Evolutionary conservation across 2,888 invertebrate species (phyloP).

Genomic region (Venusia cambrica): DNA sequence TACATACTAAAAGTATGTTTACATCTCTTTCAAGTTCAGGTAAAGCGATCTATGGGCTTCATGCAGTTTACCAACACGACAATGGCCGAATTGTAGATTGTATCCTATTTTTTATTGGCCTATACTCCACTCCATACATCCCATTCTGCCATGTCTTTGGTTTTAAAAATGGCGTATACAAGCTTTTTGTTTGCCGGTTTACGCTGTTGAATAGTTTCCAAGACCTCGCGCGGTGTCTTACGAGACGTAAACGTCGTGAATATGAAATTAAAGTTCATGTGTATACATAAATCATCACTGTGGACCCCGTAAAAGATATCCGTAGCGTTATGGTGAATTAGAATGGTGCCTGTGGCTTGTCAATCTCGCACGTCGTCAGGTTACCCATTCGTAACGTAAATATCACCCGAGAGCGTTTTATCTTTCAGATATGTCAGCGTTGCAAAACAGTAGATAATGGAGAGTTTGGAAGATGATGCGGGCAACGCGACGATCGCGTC

Average conservation of each 20-base stretch:
- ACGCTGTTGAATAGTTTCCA: conserved; percentile 74
- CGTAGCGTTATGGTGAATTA: conserved; percentile 80
- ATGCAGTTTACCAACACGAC: conserved; percentile 81
- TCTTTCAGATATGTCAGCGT: conserved; percentile 79
- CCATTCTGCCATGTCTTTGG: conserved; percentile 81
- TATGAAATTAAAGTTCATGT: conserved; percentile 80
- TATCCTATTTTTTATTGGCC: conserved; percentile 81
- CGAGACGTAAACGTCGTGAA: conserved; percentile 72
- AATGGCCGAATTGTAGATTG: conserved; percentile 79
- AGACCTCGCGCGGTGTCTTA: conserved; percentile 63
- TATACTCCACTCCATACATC: conserved; percentile 72
- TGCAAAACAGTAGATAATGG: conserved; percentile 80
- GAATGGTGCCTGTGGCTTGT: conserved; percentile 80
- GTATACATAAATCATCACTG: conserved; percentile 75
- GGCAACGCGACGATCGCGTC: conserved; percentile 77
- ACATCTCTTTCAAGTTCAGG: conserved; percentile 78
- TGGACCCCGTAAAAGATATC: conserved; percentile 73
- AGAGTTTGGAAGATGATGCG: conserved; percentile 80
- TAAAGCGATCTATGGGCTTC: conserved; percentile 78
- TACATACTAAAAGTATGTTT: conserved; percentile 75
- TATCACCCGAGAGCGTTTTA: conserved; percentile 74
- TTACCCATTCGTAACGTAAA: conserved; percentile 77
- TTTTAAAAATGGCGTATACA: conserved; percentile 84
- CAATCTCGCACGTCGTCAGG: conserved; percentile 79
- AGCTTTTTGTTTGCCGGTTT: conserved; percentile 83